Evolutionary conservation across 1,140 invertebrate species (phyloP).

Genomic region (Pristionchus pacificus): DNA sequence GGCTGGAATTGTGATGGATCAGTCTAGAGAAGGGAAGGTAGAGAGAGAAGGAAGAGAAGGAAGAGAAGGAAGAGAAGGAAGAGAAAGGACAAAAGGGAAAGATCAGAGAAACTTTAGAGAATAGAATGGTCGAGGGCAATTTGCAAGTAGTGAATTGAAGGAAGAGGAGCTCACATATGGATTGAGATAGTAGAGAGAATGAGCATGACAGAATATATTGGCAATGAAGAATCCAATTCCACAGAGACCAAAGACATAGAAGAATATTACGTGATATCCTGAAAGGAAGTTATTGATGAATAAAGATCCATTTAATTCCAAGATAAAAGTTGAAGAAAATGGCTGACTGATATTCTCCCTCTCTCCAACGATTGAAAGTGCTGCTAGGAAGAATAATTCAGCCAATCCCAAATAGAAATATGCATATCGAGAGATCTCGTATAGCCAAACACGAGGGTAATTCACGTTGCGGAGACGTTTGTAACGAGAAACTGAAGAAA

Average conservation of each 20-base stretch:
- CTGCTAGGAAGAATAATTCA: constrained; percentile 33
- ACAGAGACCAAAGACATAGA: constrained; percentile 40
- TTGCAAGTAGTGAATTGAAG: background rate
- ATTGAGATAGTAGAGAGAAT: constrained; percentile 40
- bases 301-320: too few species aligned
- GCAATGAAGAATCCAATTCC: constrained; percentile 34
- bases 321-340: background rate
- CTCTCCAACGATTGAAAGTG: constrained; percentile 37
- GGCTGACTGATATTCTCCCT: constrained; percentile 35
- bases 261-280: constrained; percentile 38
- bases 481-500: constrained; percentile 32
- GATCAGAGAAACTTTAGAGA: too few species aligned
- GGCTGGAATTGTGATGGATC: background rate
- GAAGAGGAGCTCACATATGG: constrained; percentile 32
- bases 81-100: too few species aligned
- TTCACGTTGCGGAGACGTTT: constrained; percentile 35
- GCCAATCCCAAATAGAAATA: constrained; percentile 29
- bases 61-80: too few species aligned
- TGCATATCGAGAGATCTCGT: constrained; percentile 30
- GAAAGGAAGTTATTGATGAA: constrained; percentile 15
- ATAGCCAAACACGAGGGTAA: constrained; percentile 30
- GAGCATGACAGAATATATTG: constrained; percentile 38
- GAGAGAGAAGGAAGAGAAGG: background rate
- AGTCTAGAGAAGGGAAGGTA: background rate
- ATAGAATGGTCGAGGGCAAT: too few species aligned